Percentiles rank a stretch among this genome's conserved stretches.
Evolutionary conservation across 23 tunicate genomes (phyloP).

Genomic region (Halocynthia roretzi): DNA sequence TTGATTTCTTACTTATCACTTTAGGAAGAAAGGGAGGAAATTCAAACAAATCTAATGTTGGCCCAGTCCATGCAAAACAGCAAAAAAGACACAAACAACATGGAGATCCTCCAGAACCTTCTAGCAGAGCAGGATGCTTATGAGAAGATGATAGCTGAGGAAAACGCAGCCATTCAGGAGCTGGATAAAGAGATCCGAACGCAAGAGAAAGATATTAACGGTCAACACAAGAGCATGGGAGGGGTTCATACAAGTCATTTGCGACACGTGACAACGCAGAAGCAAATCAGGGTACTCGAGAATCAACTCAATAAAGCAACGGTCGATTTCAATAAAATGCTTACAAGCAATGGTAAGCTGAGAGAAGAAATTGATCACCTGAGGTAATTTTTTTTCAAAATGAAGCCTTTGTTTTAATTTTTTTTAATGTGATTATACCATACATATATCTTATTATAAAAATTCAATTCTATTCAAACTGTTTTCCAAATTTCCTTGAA

Average conservation of each 20-base stretch:
- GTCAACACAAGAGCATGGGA: constrained; percentile 76
- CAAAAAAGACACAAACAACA: constrained; percentile 58
- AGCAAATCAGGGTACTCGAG: constrained; percentile 77
- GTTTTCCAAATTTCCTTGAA: too few relatives aligned
- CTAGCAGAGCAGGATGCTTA: constrained; percentile 75
- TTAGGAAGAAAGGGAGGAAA: constrained; percentile 81
- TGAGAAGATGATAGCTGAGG: constrained; percentile 59
- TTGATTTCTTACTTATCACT: too few relatives aligned
- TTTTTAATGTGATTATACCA: background rate
- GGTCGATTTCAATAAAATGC: constrained; percentile 74
- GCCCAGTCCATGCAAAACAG: constrained; percentile 76
- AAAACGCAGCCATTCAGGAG: constrained; percentile 33
- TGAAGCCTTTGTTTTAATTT: background rate
- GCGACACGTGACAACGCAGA: constrained; percentile 79
- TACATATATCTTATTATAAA: too few relatives aligned
- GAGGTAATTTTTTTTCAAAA: constrained; percentile 6
- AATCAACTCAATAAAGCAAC: constrained; percentile 93
- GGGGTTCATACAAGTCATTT: constrained; percentile 83
- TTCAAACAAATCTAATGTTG: constrained; percentile 59
- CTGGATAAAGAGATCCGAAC: constrained; percentile 57
- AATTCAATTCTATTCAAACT: too few relatives aligned
- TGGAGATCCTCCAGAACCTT: constrained; percentile 52
- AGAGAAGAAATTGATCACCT: constrained; percentile 88
- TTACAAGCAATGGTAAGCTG: constrained; percentile 69
- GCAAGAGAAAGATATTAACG: constrained; percentile 52